Evolutionary conservation across 2,888 invertebrate genomes (phyloP).

Genomic region (Torymus aiolomorphi): DNA sequence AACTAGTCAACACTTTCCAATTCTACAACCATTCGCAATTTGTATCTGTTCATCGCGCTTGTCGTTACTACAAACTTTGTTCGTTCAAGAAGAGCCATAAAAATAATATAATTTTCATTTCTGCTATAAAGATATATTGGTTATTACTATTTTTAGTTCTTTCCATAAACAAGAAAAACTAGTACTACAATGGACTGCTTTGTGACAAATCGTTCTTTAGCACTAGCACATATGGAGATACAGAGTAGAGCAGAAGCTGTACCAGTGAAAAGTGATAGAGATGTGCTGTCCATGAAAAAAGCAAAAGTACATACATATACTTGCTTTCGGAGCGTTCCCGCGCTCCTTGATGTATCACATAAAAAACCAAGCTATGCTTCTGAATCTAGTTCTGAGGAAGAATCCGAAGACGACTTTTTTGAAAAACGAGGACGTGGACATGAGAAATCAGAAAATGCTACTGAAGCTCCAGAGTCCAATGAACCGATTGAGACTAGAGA

Average conservation of each 20-base stretch:
- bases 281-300: constrained; percentile 96
- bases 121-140: too few relatives aligned
- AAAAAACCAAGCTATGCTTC: constrained; percentile 98
- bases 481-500: constrained; percentile 75
- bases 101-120: too few relatives aligned
- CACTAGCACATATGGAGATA: constrained; percentile 82
- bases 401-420: constrained; percentile 91
- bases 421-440: constrained; percentile 77
- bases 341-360: too few relatives aligned
- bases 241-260: constrained; percentile 98
- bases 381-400: constrained; percentile 89
- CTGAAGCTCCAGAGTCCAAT: constrained; percentile 75
- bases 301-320: too few relatives aligned
- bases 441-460: constrained; percentile 71
- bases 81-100: too few relatives aligned
- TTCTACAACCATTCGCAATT: too few relatives aligned
- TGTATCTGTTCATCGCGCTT: too few relatives aligned
- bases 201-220: constrained; percentile 72
- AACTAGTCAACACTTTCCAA: too few relatives aligned
- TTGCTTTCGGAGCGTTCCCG: too few relatives aligned
- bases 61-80: too few relatives aligned
- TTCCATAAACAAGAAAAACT: background rate
- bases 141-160: background rate
- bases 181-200: constrained; percentile 72
- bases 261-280: constrained; percentile 97